Conservation (phyloP, 2,888 invertebrate species). For the Metalampra italica region DNA sequence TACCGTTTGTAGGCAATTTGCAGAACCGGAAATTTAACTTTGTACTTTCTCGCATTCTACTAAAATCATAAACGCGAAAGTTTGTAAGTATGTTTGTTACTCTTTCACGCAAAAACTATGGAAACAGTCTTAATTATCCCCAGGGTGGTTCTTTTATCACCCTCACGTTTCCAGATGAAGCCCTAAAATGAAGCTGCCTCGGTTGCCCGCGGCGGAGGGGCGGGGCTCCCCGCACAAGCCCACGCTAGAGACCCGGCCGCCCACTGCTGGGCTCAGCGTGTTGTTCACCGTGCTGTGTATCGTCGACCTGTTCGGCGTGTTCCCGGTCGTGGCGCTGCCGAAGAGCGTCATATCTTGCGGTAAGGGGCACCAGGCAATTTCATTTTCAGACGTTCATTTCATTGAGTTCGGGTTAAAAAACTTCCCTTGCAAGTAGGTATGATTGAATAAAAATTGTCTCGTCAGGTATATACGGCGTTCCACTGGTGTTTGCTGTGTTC, state of each 20-base stretch:
- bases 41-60: too few relatives aligned
- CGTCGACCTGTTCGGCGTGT: slow-evolving; percentile 90
- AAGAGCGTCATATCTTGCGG: slow-evolving; percentile 87
- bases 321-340: slow-evolving; percentile 87
- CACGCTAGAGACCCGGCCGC: slow-evolving; percentile 33
- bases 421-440: too few relatives aligned
- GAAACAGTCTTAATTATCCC: too few relatives aligned
- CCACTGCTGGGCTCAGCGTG: slow-evolving; percentile 79
- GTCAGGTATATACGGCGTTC: slow-evolving; percentile 84
- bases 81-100: too few relatives aligned
- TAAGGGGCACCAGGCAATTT: slow-evolving; percentile 53
- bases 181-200: slow-evolving; percentile 35
- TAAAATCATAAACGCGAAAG: too few relatives aligned
- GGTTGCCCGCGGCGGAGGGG: slow-evolving; percentile 12
- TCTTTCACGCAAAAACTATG: too few relatives aligned
- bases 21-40: too few relatives aligned
- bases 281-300: slow-evolving; percentile 86
- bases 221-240: slow-evolving; percentile 17
- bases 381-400: too few relatives aligned
- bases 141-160: too few relatives aligned
- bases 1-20: too few relatives aligned
- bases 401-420: too few relatives aligned
- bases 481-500: slow-evolving; percentile 82
- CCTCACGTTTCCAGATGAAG: neutral
- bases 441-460: too few relatives aligned